A percentile compares a stretch with the other conserved stretches of the same genome.
These are phyloP conservation scores for Aphaenogaster rudis DNA, from an alignment of 1,140 invertebrate genomes.

Conservation along the genomic window DNA sequence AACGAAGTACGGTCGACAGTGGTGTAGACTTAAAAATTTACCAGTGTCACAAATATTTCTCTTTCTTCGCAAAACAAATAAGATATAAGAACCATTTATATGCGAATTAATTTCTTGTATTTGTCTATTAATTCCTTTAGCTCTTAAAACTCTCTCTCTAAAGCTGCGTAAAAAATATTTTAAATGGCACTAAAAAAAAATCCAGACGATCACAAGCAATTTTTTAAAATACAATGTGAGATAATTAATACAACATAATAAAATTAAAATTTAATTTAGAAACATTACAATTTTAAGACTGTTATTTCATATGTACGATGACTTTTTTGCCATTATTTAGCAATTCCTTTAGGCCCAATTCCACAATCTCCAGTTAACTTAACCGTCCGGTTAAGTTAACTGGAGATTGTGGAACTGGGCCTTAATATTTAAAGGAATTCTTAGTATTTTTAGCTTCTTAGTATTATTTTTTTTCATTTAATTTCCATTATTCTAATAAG, in stretches of 20 bases:
- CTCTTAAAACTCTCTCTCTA: neutral
- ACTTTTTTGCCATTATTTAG: neutral
- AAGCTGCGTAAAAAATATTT: neutral
- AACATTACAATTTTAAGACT: neutral
- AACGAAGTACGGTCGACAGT: slow-evolving; percentile 2
- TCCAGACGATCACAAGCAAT: neutral
- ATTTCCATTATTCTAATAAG: slow-evolving; percentile 1
- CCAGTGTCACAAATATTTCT: neutral
- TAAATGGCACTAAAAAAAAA: neutral
- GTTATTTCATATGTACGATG: neutral
- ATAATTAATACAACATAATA: neutral
- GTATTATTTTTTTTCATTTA: neutral
- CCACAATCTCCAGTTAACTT: no score
- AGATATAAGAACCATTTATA: slow-evolving; percentile 3
- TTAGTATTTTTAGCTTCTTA: neutral
- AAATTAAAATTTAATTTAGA: neutral
- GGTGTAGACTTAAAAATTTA: neutral
- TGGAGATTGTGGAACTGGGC: no score
- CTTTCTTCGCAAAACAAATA: neutral
- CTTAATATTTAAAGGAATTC: neutral
- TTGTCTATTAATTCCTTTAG: neutral
- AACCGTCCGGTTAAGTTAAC: no score
- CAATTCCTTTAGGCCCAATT: neutral
- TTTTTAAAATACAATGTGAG: neutral
- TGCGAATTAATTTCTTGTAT: slow-evolving; percentile 3